Evolutionary conservation across 2,113 vertebrate genomes (phyloP), one percentile per base, ranked within the genome.

Genomic region (Pithys albifrons): DNA sequence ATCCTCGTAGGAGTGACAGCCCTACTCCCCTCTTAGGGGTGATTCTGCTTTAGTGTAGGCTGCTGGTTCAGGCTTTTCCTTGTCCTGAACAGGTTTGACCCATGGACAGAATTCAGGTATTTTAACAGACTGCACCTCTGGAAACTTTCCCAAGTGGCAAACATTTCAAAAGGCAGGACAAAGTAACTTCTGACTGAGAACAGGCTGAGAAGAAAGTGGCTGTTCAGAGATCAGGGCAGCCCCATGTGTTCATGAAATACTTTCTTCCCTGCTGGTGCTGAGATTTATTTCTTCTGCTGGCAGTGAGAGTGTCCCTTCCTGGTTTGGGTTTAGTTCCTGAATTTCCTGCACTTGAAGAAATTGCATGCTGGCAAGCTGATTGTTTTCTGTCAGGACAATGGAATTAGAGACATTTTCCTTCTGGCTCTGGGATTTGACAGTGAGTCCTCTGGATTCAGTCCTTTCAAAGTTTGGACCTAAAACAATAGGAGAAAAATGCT

Each of bases 141-240:
- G 70, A 84, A 91, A 54, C 69, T 92, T 54, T 76, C 58, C 41
- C 28, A 61, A 48, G 39, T 25, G 29, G 94, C 88, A 54, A 96
- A 75, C 19, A 89, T 52, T 51, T 96, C 78, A 17, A 97, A 98
- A 73, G 94, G 20, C 54, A 97, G 95, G 57, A 95, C 18, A 4
- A 35, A 95, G 89, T 69, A 39, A 97, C 77, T 97, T 66, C 96
- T 97, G 37, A 97, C 89, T 43, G 96, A 85, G 49, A 52, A 61
- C 96, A 91, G 45, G 97, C 87, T 35, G 97, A 90, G 54, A 69
- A 61, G 96, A 85, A 2, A 98, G 86, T 74, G 95, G 12, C 45
- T 89, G 59, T 66, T 88, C 66, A 23, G 95, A 52, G 46, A 92
- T 74, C 29, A 95, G 14, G 19, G 69, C 83, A 76, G 80, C 65